These are phyloP conservation scores for Lysiphlebus fabarum DNA, from an alignment of 1,140 invertebrate genomes.

Conservation along the genomic window DNA sequence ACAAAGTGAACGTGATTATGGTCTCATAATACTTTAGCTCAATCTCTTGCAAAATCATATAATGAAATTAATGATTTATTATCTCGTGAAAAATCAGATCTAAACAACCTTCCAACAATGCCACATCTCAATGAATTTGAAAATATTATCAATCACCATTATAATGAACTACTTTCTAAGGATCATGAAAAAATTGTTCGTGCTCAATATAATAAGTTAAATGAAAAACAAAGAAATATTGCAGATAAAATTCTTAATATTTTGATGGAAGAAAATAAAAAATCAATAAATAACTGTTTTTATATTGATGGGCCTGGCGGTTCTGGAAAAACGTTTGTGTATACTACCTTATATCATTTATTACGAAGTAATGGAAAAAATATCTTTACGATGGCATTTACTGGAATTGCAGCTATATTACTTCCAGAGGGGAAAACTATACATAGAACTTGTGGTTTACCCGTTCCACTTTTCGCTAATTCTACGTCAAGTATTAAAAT, in stretches of 20 bases:
- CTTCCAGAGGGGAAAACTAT: constrained; percentile 29
- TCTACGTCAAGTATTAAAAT: constrained; percentile 33
- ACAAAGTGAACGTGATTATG: too few species aligned
- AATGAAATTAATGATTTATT: constrained; percentile 17
- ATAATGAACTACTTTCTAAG: background rate
- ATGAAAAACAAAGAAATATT: constrained; percentile 15
- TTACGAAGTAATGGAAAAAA: constrained; percentile 20
- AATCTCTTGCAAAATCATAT: constrained; percentile 18
- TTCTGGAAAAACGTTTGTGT: constrained; percentile 28
- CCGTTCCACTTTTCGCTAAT: constrained; percentile 24
- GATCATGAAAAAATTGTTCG: constrained; percentile 6
- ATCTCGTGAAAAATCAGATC: constrained; percentile 5
- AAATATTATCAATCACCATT: background rate
- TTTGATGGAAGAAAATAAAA: background rate
- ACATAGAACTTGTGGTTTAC: constrained; percentile 29
- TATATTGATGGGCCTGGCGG: constrained; percentile 29
- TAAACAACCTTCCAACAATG: constrained; percentile 3
- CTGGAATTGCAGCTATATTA: constrained; percentile 32
- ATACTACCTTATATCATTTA: constrained; percentile 22
- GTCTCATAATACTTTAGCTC: background rate
- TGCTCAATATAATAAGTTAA: constrained; percentile 15
- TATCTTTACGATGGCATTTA: constrained; percentile 28
- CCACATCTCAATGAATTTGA: constrained; percentile 1
- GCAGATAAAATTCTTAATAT: constrained; percentile 4
- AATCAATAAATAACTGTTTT: constrained; percentile 14